phyloP scores from a whole-genome alignment of 1,140 invertebrate genomes.

The Drosophila teissieri region DNA sequence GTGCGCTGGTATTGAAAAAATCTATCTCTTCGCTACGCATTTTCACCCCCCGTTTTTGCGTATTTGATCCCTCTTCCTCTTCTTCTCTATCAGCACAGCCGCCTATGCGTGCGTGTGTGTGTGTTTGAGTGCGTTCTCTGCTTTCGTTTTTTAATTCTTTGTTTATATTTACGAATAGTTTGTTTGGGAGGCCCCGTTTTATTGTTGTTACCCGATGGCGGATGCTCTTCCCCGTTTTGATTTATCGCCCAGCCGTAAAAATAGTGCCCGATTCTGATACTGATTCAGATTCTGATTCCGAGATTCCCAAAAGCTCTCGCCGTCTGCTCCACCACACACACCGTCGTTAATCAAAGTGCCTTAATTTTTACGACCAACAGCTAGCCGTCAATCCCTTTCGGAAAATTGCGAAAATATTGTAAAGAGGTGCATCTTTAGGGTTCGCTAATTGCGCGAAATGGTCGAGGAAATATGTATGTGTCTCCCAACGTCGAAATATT shows the following conservation, averaged over 20 bases:
- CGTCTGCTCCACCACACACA: slow-evolving; percentile 14
- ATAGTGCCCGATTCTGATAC: not conserved
- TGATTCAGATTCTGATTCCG: not conserved
- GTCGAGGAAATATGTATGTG: not conserved
- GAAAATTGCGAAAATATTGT: not conserved
- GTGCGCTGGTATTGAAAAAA: slow-evolving; percentile 69
- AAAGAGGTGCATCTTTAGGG: not conserved
- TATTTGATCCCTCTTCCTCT: slow-evolving; percentile 63
- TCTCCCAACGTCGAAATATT: too few relatives aligned
- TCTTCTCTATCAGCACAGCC: slow-evolving; percentile 65
- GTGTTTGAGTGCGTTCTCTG: slow-evolving; percentile 33
- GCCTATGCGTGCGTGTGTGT: slow-evolving; percentile 7
- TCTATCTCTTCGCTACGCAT: slow-evolving; percentile 80
- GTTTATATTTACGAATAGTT: slow-evolving; percentile 77
- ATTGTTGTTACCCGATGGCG: slow-evolving; percentile 39
- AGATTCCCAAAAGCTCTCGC: slow-evolving; percentile 5
- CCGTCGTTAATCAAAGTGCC: slow-evolving; percentile 37
- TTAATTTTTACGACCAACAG: slow-evolving; percentile 23
- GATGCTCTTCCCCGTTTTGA: slow-evolving; percentile 29
- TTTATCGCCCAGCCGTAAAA: slow-evolving; percentile 14
- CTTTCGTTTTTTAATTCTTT: slow-evolving; percentile 69
- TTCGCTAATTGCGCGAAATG: not conserved
- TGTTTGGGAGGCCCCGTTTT: slow-evolving; percentile 59
- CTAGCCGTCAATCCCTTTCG: slow-evolving; percentile 9
- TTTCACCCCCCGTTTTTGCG: slow-evolving; percentile 73